phyloP scores from a whole-genome alignment of 2,113 vertebrate genomes.

The Campylomormyrus numenius region DNA sequence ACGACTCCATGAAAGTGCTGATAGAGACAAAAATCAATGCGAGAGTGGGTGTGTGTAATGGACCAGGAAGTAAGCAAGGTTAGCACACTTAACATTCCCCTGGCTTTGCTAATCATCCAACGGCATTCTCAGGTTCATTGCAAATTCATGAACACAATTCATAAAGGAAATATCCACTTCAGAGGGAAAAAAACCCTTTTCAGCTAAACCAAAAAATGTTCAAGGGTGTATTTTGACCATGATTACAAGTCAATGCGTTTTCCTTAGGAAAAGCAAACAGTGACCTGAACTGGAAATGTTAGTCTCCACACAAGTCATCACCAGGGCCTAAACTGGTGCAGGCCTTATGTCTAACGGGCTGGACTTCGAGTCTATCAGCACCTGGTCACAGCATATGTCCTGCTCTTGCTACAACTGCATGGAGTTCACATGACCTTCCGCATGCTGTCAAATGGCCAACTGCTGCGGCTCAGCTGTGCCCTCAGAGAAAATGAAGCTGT shows the following conservation, averaged over 20 bases:
- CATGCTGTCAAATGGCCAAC: background rate
- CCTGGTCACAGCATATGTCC: background rate
- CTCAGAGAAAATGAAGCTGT: background rate
- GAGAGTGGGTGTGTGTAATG: background rate
- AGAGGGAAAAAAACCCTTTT: background rate
- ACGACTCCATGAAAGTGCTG: constrained; percentile 2
- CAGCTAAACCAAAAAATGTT: constrained; percentile 25
- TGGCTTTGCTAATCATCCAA: background rate
- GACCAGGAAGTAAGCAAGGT: constrained; percentile 1
- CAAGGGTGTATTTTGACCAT: background rate
- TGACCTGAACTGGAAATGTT: constrained; percentile 12
- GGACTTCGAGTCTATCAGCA: background rate
- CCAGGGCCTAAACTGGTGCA: background rate
- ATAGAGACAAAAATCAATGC: background rate
- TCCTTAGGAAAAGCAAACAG: background rate
- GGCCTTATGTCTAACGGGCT: background rate
- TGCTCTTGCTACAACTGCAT: background rate
- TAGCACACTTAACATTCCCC: background rate
- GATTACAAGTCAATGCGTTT: constrained; percentile 11
- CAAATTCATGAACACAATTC: background rate
- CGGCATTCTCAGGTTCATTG: background rate
- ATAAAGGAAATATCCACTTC: constrained; percentile 7
- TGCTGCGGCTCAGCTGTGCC: background rate
- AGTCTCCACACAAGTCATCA: background rate
- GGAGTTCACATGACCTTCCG: background rate